Evolutionary conservation across 2,113 vertebrate genomes (phyloP), one percentile per base, ranked within the genome.

Genomic region (Fregetta grallaria): DNA sequence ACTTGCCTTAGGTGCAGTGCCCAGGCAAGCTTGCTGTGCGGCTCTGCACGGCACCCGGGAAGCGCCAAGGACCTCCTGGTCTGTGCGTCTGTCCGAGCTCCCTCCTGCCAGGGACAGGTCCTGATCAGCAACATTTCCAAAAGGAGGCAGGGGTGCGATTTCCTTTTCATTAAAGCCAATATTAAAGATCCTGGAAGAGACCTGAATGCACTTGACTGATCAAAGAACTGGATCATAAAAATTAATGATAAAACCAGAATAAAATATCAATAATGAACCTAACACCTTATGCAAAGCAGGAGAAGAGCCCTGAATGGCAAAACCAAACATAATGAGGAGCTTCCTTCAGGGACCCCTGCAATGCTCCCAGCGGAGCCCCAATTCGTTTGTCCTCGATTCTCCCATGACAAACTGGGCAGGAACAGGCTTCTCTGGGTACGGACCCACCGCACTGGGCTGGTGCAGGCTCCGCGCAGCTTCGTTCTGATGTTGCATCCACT

Each of bases 41-140:
- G 56, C 44, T 44, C 71, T 65, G 58, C 38, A 38, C 1, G 1
- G 15, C 11, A 47, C 16, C 34, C 1, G 1, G 36, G 62, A 52
- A 22, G 56, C 40, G 49, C n/a, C 45, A 40, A 26, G 36, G n/a
- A 63, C 12, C 10, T 42, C 63, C 45, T 14, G 18, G 23, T 52
- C 27, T 1, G 0, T 9, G 7, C 1, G 0, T 38, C 10, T 11
- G 6, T 19, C 32, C 62, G 52, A 56, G 52, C 38, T 56, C 36
- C 55, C 55, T 70, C 30, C 40, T 30, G 19, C 10, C 50, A 44
- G 9, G 0, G 13, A 23, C 13, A 6, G 9, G 59, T 77, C 45
- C 66, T 23, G 13, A 47, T 19, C 71, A 78, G 62, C 42, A 75
- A 49, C 29, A 25, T 13, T 30, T 59, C 56, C 52, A 58, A 70